Evolutionary conservation across 2,888 invertebrate species (phyloP).

Genomic region (Ormyrus rosae): DNA sequence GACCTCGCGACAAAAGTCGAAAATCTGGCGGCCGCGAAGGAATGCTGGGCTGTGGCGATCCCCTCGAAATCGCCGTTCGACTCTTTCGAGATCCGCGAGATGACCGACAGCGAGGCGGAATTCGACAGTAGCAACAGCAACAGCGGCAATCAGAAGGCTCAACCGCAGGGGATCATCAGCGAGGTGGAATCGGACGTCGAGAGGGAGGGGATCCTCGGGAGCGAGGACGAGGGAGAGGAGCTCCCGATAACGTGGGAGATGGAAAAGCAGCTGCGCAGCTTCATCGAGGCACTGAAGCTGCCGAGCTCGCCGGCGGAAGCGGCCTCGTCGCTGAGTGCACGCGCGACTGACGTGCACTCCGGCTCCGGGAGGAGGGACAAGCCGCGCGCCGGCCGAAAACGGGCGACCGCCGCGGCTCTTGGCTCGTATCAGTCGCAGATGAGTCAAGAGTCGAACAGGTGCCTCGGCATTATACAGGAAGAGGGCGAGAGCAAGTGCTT

Average conservation of each 20-base stretch:
- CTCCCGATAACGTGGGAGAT: constrained; percentile 67
- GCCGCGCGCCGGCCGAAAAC: constrained; percentile 33
- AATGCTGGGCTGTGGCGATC: constrained; percentile 55
- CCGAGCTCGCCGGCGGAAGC: constrained; percentile 60
- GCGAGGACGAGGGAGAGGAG: constrained; percentile 60
- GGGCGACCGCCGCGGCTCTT: constrained; percentile 20
- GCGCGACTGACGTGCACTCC: background rate
- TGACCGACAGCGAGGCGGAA: constrained; percentile 69
- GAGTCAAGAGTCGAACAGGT: constrained; percentile 74
- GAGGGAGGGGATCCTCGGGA: constrained; percentile 75
- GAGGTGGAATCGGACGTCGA: constrained; percentile 82
- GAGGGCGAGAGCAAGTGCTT: constrained; percentile 79
- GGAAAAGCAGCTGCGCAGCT: constrained; percentile 68
- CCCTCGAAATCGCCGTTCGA: constrained; percentile 55
- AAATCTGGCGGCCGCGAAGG: constrained; percentile 57
- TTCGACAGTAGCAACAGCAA: constrained; percentile 53
- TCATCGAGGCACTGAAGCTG: constrained; percentile 69
- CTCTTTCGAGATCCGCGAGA: constrained; percentile 69
- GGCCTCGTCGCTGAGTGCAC: background rate
- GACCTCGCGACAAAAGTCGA: constrained; percentile 61
- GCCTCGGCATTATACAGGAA: constrained; percentile 87
- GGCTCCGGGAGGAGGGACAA: constrained; percentile 37
- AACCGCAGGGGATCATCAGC: constrained; percentile 69
- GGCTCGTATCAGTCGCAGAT: constrained; percentile 55
- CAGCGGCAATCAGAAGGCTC: constrained; percentile 1